Base-by-base conservation (phyloP, 2,888 invertebrate genomes). In the Tetragonula carbonaria region DNA sequence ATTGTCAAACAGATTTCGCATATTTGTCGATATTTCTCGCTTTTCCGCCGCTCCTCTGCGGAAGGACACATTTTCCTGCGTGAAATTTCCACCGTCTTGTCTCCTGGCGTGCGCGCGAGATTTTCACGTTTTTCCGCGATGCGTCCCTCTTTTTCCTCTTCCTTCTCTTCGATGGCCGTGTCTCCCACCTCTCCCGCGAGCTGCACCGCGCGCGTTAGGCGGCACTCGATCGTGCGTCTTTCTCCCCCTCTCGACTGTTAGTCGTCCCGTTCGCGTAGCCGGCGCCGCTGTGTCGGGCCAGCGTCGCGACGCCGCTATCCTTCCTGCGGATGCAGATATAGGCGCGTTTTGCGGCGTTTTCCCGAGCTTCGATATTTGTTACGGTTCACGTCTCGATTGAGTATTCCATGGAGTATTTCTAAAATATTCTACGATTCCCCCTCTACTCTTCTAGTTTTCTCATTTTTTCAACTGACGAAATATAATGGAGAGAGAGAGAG, bases 231-330 rank as follows among this genome's bases (percentile, higher is more conserved):
- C 67, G 67, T 65, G n/a, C 75, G 18, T 80, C 74, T 50, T 67
- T 70, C 74, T 78, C 55, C 45, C 59, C 50, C 76, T 50, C 33
- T 65, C 72, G 66, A 23, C 51, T 53, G 57, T 75, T 86, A 85
- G 80, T 88, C 75, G 87, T 80, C 67, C 77, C 74, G 80, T 80
- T 82, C 90, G 80, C 90, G 84, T 89, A 84, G 80, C 83, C 81
- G 91, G 91, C 90, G 91, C 91, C 90, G 77, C 88, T 74, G 38
- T 82, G 90, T 86, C 89, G 88, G 86, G 88, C 80, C 87, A 86
- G 86, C 87, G 91, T 90, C 86, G 86, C 86, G 87, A 87, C 91
- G 87, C 88, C 66, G 86, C 74, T 82, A 77, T 85, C 78, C 88
- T 85, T 85, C 75, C 82, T 77, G 72, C 85, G 80, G 74, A 38